Base-by-base conservation (phyloP, 2,113 vertebrate genomes). In the Siniperca chuatsi region DNA sequence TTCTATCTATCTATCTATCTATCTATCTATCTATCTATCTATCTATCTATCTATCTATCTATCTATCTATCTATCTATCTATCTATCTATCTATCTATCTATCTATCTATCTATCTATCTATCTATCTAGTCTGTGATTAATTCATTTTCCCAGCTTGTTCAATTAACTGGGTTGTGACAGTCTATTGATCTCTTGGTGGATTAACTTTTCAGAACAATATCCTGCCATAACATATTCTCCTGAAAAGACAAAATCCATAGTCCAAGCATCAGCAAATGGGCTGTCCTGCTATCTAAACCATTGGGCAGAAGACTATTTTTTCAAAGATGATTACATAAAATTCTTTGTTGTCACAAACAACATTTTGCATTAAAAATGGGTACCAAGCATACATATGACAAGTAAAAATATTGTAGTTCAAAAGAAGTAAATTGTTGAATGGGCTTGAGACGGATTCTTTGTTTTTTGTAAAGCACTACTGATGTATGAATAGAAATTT, bases 111-210 rank as follows among this genome's bases (percentile, higher is more conserved):
- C 67, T 78, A 50, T 78, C 66, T 64, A 58, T 79, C 79, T 66
- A 44, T 89, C 83, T 80, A 46, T 86, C 77, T 68, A 58, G 35
- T 29, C 54, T 66, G 58, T 71, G 55, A 77, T 86, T 46, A 86
- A 88, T 89, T 90, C 75, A 89, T 82, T 92, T 92, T 81, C 87
- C 85, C 89, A 90, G 86, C 79, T 77, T 93, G 89, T 86, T 90
- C 89, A 93, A 93, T 94, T 92, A 93, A 80, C 69, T 75, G 50
- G 60, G 44, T 80, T 87, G 84, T 85, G 77, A 75, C 68, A 83
- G 83, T 78, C 74, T 88, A 90, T 92, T 90, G 91, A 94, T 93
- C 83, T 87, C 68, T 83, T 66, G 80, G 57, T 79, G 93, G 91
- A 93, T 92, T 93, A 92, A 48, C 79, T 81, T 86, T 86, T 90